phyloP scores from a whole-genome alignment of 1,140 invertebrate genomes.

The Diachasmimorpha longicaudata region DNA sequence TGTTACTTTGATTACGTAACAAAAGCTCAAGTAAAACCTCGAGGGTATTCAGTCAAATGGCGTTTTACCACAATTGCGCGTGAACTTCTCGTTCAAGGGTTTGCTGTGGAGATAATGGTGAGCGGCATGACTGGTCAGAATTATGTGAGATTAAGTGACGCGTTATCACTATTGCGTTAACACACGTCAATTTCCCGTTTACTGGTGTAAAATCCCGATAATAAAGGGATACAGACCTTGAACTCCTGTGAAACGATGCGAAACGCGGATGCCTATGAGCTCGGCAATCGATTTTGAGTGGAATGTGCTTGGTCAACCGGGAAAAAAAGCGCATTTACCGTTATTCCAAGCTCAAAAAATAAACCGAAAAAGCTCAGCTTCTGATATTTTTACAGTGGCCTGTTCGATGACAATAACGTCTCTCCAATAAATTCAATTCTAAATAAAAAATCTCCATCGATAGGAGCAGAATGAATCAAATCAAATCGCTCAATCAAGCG shows the following conservation, averaged over 20 bases:
- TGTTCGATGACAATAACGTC: background rate
- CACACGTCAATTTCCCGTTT: conserved; percentile 1
- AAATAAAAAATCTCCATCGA: too few relatives aligned
- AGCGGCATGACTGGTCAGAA: background rate
- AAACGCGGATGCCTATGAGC: background rate
- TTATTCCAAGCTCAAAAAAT: background rate
- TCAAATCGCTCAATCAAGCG: too few relatives aligned
- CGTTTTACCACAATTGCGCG: background rate
- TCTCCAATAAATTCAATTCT: background rate
- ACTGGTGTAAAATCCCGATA: background rate
- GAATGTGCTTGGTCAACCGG: background rate
- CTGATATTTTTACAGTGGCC: background rate
- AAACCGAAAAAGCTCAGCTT: background rate
- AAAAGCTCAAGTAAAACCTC: background rate
- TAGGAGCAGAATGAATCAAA: too few relatives aligned
- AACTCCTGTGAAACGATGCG: conserved; percentile 8
- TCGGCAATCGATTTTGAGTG: conserved; percentile 12
- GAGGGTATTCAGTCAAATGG: background rate
- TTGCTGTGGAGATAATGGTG: background rate
- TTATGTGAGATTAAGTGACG: background rate
- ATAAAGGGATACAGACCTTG: conserved; percentile 13
- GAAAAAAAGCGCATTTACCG: background rate
- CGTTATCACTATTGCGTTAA: conserved; percentile 2
- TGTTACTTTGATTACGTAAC: background rate
- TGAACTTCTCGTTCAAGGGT: background rate